Evolutionary conservation across 2,797 vertebrate genomes (phyloP).

Genomic region (Iguana delicatissima): DNA sequence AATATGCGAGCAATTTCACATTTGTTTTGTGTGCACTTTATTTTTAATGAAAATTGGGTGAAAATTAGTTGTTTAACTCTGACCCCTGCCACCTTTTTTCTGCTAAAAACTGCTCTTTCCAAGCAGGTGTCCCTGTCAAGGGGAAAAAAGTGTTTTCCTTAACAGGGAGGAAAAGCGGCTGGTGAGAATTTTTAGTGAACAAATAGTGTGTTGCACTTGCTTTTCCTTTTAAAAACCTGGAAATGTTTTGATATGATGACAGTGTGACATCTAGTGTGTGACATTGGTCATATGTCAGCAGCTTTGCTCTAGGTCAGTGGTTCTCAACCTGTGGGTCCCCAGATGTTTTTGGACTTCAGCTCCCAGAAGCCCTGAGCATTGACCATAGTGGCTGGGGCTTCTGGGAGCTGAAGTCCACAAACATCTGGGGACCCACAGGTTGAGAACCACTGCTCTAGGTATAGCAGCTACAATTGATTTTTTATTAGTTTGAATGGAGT

Average conservation of each 20-base stretch:
- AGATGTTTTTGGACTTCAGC: too few species aligned
- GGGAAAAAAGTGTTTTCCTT: background rate
- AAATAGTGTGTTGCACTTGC: background rate
- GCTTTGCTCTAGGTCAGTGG: background rate
- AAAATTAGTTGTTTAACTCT: too few species aligned
- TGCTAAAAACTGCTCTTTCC: background rate
- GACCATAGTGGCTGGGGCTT: too few species aligned
- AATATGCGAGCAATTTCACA: background rate
- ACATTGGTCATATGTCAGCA: background rate
- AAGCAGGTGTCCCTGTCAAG: background rate
- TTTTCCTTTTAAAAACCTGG: constrained; percentile 2
- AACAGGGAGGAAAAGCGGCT: background rate
- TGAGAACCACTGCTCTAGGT: too few species aligned
- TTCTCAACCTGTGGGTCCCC: too few species aligned
- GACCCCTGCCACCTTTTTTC: background rate
- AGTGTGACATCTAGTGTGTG: too few species aligned
- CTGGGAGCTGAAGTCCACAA: too few species aligned
- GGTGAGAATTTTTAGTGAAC: background rate
- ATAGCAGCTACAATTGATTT: background rate
- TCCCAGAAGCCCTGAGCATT: too few species aligned
- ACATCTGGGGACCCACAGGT: too few species aligned
- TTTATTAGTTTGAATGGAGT: background rate
- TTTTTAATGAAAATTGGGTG: background rate
- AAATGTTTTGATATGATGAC: background rate
- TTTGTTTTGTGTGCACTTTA: background rate